Evolutionary conservation across 2,888 invertebrate genomes (phyloP).

Genomic region (Sialis lutaria): DNA sequence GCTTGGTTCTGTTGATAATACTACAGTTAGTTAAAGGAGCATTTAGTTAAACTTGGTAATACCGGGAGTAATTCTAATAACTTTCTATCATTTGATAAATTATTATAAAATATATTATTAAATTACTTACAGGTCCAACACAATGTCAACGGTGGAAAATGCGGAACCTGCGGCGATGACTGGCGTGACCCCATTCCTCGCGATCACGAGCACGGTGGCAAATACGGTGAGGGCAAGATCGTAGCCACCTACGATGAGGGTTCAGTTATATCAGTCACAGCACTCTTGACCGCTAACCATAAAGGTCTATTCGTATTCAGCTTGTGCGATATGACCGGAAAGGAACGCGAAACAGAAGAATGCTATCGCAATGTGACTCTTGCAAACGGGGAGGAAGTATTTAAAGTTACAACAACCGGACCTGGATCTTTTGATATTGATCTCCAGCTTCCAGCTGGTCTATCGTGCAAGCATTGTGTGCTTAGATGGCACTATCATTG

Average conservation of each 20-base stretch:
- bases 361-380: slow-evolving; percentile 15
- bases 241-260: slow-evolving; percentile 20
- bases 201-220: slow-evolving; percentile 25
- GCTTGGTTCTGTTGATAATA: background rate
- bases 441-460: slow-evolving; percentile 17
- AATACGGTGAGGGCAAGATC: slow-evolving; percentile 25
- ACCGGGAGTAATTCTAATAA: background rate
- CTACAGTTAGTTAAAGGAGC: no score
- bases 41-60: no score
- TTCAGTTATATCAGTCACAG: slow-evolving; percentile 16
- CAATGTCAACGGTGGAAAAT: slow-evolving; percentile 16
- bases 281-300: slow-evolving; percentile 25
- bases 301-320: slow-evolving; percentile 18
- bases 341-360: slow-evolving; percentile 14
- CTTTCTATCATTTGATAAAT: background rate
- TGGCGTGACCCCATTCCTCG: slow-evolving; percentile 20
- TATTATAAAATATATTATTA: background rate
- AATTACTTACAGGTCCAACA: slow-evolving; percentile 11
- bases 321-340: slow-evolving; percentile 13
- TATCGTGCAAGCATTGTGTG: slow-evolving; percentile 21
- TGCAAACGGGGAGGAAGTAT: slow-evolving; percentile 12
- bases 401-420: slow-evolving; percentile 10
- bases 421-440: slow-evolving; percentile 11
- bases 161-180: slow-evolving; percentile 25
- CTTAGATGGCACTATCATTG: slow-evolving; percentile 22